phyloP scores from a whole-genome alignment of 2,888 invertebrate species.

The Altica lythri region DNA sequence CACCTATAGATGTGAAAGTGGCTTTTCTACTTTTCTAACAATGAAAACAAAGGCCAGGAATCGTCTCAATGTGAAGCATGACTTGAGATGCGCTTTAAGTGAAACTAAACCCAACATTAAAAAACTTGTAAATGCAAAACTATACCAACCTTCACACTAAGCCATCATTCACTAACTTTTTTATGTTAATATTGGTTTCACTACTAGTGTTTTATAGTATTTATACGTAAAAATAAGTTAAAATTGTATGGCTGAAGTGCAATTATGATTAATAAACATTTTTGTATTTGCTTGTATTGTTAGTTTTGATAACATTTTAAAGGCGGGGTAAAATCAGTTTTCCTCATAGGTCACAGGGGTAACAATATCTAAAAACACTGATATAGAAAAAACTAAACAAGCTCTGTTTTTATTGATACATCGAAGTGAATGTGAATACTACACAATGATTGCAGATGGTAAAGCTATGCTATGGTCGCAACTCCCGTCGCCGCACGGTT shows the following conservation, averaged over 20 bases:
- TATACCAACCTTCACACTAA: constrained; percentile 1
- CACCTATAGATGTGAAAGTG: background rate
- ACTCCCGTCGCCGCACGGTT: too few relatives aligned
- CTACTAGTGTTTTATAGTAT: background rate
- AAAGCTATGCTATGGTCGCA: too few relatives aligned
- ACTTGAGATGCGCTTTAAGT: constrained; percentile 3
- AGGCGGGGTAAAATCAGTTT: background rate
- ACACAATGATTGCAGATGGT: too few relatives aligned
- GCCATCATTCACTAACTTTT: too few relatives aligned
- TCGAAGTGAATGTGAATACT: too few relatives aligned
- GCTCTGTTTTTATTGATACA: too few relatives aligned
- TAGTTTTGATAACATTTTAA: background rate
- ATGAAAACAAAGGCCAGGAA: background rate
- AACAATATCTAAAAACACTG: too few relatives aligned
- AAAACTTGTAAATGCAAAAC: constrained; percentile 3
- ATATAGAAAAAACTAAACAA: too few relatives aligned
- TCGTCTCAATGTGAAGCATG: background rate
- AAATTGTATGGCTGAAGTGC: background rate
- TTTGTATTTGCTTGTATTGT: background rate
- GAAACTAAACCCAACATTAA: background rate
- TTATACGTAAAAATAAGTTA: background rate
- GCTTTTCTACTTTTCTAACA: background rate
- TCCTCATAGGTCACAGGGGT: background rate
- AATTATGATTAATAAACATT: background rate
- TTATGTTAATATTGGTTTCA: background rate